phyloP scores from a whole-genome alignment of 2,113 vertebrate genomes.

The Leiothrix lutea region DNA sequence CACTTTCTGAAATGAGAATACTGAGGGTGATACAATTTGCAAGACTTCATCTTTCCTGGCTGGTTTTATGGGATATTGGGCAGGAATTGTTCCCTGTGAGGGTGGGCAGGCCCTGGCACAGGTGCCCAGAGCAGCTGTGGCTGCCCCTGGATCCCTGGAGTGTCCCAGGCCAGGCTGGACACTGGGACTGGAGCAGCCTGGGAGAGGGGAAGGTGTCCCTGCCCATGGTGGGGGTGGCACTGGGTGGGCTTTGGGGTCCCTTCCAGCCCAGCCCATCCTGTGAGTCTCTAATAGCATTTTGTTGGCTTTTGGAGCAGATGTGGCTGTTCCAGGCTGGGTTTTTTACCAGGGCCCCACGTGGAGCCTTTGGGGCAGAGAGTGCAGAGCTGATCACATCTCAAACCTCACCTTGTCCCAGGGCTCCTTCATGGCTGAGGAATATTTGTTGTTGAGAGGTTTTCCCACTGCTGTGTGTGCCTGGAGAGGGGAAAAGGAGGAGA shows the following conservation, averaged over 20 bases:
- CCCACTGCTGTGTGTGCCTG: background rate
- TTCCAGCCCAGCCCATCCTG: background rate
- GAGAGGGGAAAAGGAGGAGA: background rate
- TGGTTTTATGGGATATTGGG: background rate
- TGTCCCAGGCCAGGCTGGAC: background rate
- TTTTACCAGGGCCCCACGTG: fast-evolving
- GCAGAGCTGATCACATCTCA: background rate
- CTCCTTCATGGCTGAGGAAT: background rate
- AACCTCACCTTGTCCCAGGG: background rate
- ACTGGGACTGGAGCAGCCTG: background rate
- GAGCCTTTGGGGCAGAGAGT: background rate
- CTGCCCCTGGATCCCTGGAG: background rate
- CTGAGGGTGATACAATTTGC: background rate
- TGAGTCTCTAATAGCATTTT: fast-evolving
- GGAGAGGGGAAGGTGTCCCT: background rate
- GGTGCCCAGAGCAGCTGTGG: background rate
- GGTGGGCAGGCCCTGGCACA: background rate
- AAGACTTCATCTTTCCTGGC: background rate
- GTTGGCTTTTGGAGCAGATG: background rate
- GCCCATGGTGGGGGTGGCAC: background rate
- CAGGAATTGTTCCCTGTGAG: fast-evolving
- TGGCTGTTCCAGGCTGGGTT: background rate
- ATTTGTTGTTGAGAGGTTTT: background rate
- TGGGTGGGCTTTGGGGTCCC: background rate
- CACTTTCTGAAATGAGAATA: background rate